phyloP scores from a whole-genome alignment of 2,797 vertebrate genomes.

The Phataginus tricuspis region DNA sequence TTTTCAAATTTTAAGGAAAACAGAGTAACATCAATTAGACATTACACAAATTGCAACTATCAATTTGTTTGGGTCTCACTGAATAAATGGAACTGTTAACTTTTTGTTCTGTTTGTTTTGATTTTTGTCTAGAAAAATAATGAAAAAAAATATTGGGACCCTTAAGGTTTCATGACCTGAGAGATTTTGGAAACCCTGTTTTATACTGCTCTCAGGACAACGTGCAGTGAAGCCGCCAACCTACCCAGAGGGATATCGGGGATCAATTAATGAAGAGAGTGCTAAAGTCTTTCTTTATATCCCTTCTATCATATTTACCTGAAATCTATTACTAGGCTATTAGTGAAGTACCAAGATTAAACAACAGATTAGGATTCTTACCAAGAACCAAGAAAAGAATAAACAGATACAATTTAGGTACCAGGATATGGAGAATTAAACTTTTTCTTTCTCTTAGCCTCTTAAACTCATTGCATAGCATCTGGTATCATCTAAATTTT shows the following conservation, averaged over 20 bases:
- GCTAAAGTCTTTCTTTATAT: not conserved
- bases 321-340: not conserved
- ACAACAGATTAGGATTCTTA: not conserved
- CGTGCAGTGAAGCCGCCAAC: not conserved
- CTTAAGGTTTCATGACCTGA: not conserved
- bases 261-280: not conserved
- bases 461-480: not conserved
- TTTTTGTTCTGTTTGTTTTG: not conserved
- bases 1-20: slow-evolving; percentile 21
- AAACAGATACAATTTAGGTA: not conserved
- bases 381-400: not conserved
- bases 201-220: not conserved
- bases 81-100: not conserved
- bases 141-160: not conserved
- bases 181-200: not conserved
- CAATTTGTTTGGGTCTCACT: not conserved
- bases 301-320: not conserved
- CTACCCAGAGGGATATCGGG: not conserved
- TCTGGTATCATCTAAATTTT: not conserved
- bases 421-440: not conserved
- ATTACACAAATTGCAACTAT: not conserved
- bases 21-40: not conserved
- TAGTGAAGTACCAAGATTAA: not conserved
- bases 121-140: not conserved
- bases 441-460: not conserved